phyloP scores from a whole-genome alignment of 2,797 vertebrate genomes.

The Sebastes jordani region DNA sequence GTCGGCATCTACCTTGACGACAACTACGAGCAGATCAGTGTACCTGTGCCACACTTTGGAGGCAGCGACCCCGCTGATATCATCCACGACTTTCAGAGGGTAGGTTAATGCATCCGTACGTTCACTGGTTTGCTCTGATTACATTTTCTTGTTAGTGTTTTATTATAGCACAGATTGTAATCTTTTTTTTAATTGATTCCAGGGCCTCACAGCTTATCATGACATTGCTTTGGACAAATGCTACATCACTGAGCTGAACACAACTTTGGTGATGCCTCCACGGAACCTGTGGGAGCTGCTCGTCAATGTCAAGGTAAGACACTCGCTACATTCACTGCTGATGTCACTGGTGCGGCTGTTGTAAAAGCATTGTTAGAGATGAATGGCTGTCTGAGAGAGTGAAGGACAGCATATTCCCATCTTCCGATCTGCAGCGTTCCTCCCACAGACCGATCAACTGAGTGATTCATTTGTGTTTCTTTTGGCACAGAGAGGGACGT shows the following conservation, averaged over 20 bases:
- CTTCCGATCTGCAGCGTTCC: slow-evolving; percentile 1
- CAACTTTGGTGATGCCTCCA: slow-evolving; percentile 91
- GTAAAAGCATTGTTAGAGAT: slow-evolving; percentile 6
- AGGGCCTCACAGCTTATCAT: slow-evolving; percentile 94
- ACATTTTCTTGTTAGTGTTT: not conserved
- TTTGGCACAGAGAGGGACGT: slow-evolving; percentile 88
- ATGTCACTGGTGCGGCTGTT: not conserved
- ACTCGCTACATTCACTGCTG: not conserved
- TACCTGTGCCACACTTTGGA: slow-evolving; percentile 91
- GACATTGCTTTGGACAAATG: slow-evolving; percentile 94
- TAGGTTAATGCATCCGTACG: slow-evolving; percentile 63
- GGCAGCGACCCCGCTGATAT: slow-evolving; percentile 93
- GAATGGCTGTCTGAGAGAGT: slow-evolving; percentile 11
- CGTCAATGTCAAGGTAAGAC: slow-evolving; percentile 90
- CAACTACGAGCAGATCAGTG: slow-evolving; percentile 92
- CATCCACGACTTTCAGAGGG: slow-evolving; percentile 94
- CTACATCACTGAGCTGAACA: slow-evolving; percentile 94
- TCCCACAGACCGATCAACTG: slow-evolving; percentile 3
- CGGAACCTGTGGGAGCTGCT: slow-evolving; percentile 95
- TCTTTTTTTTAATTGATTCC: not conserved
- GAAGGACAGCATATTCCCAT: slow-evolving; percentile 25
- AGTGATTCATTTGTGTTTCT: slow-evolving; percentile 50
- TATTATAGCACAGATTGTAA: not conserved
- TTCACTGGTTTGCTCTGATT: not conserved
- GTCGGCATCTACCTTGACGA: slow-evolving; percentile 92